Conservation (phyloP, 1,140 invertebrate genomes). For the Drosophila tani region DNA sequence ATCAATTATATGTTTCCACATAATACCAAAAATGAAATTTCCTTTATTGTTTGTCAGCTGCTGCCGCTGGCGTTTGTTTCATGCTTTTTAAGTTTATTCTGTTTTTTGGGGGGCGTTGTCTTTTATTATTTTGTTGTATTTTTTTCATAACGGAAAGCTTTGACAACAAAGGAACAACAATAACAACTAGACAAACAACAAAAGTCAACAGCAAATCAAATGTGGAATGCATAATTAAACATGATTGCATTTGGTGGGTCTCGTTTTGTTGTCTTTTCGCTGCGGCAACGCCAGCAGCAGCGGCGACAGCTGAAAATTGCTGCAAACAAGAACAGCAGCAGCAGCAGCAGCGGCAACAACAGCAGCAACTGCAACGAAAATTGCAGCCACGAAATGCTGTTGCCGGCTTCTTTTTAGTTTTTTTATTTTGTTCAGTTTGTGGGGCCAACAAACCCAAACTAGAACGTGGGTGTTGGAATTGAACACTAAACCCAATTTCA, state of each 20-base stretch:
- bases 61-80: slow-evolving; percentile 20
- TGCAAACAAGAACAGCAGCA: slow-evolving; percentile 32
- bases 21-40: slow-evolving; percentile 26
- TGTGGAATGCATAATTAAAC: slow-evolving; percentile 79
- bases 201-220: slow-evolving; percentile 45
- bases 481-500: slow-evolving; percentile 82
- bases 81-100: slow-evolving; percentile 6
- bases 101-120: slow-evolving; percentile 44
- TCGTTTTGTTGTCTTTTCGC: slow-evolving; percentile 26
- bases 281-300: slow-evolving; percentile 10
- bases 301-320: slow-evolving; percentile 21
- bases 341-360: slow-evolving; percentile 38
- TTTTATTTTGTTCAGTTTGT: slow-evolving; percentile 20
- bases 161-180: slow-evolving; percentile 13
- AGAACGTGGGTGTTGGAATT: slow-evolving; percentile 81
- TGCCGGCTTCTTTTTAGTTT: slow-evolving; percentile 40
- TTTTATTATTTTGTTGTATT: not conserved
- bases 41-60: slow-evolving; percentile 24
- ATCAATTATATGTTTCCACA: slow-evolving; percentile 58
- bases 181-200: slow-evolving; percentile 11
- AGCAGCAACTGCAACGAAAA: slow-evolving; percentile 47
- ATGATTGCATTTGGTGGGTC: slow-evolving; percentile 62
- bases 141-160: slow-evolving; percentile 32
- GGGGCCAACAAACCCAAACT: slow-evolving; percentile 76
- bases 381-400: slow-evolving; percentile 38